Percentiles rank a stretch among this genome's conserved stretches.
Conservation (phyloP, 1,140 invertebrate species). For the Apis laboriosa region DNA sequence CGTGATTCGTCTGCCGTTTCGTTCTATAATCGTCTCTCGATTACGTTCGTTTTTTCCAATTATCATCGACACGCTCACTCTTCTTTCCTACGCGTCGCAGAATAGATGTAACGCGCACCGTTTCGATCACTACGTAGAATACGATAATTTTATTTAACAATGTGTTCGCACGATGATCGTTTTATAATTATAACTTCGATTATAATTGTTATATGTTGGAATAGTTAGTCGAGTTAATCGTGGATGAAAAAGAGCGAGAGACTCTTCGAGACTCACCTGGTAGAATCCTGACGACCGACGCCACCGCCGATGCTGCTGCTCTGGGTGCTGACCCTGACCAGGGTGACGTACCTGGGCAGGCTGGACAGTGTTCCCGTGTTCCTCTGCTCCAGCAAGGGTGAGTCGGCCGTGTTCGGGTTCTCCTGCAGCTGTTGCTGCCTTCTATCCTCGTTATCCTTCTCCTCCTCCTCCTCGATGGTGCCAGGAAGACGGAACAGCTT, state of each 20-base stretch:
- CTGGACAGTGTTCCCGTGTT: slow-evolving; percentile 32
- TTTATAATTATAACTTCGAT: no score
- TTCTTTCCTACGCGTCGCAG: neutral
- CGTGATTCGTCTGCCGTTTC: slow-evolving; percentile 29
- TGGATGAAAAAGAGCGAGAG: neutral
- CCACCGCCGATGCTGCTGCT: slow-evolving; percentile 76
- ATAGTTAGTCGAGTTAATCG: no score
- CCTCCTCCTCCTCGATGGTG: slow-evolving; percentile 77
- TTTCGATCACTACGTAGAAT: no score
- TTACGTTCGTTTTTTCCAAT: neutral
- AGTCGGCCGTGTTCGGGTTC: slow-evolving; percentile 65
- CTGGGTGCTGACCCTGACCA: slow-evolving; percentile 74
- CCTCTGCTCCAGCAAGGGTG: slow-evolving; percentile 67
- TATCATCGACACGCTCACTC: neutral
- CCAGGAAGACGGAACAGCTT: slow-evolving; percentile 77
- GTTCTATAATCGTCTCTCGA: slow-evolving; percentile 24
- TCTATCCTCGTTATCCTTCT: slow-evolving; percentile 44
- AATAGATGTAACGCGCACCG: neutral
- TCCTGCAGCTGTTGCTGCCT: slow-evolving; percentile 31
- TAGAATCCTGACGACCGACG: slow-evolving; percentile 71
- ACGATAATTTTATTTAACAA: no score
- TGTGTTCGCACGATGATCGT: neutral
- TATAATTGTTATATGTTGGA: no score
- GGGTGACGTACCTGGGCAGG: slow-evolving; percentile 70
- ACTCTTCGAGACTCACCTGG: slow-evolving; percentile 65